phyloP scores from a whole-genome alignment of 1,140 invertebrate species.

The Nasonia longicornis region DNA sequence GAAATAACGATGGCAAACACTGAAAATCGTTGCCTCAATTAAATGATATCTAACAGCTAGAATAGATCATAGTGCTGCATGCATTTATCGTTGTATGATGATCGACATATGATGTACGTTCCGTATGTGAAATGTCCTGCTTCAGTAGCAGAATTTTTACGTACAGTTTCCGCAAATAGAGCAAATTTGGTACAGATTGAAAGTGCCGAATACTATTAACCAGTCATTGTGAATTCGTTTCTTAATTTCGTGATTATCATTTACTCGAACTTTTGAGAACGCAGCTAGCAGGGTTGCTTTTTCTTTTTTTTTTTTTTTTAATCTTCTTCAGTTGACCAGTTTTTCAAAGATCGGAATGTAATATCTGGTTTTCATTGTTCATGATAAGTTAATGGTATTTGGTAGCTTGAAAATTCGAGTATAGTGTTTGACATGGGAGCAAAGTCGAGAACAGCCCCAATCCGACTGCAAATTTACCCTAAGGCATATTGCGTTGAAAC shows the following conservation, averaged over 20 bases:
- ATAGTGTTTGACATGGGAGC: conserved; percentile 62
- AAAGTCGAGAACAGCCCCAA: conserved; percentile 52
- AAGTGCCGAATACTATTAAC: conserved; percentile 47
- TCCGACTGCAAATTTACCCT: conserved; percentile 46
- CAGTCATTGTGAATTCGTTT: conserved; percentile 26
- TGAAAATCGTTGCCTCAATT: conserved; percentile 39
- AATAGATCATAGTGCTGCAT: conserved; percentile 61
- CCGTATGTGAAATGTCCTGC: conserved; percentile 41
- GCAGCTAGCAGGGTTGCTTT: neutral
- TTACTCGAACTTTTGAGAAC: conserved; percentile 19
- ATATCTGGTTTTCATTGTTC: conserved; percentile 32
- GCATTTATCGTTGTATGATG: conserved; percentile 54
- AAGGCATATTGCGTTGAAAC: conserved; percentile 43
- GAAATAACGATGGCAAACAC: conserved; percentile 28
- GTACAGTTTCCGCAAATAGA: conserved; percentile 42
- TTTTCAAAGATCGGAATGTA: conserved; percentile 29
- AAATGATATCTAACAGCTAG: conserved; percentile 52
- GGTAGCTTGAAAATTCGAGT: conserved; percentile 47
- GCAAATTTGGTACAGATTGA: conserved; percentile 41
- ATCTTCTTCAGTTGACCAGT: neutral
- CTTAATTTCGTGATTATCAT: conserved; percentile 33
- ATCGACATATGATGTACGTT: conserved; percentile 42
- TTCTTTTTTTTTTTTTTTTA: conserved; percentile 19
- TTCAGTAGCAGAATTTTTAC: conserved; percentile 44
- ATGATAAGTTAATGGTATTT: conserved; percentile 47